Evolutionary conservation across 2,888 invertebrate genomes (phyloP), one percentile per base, ranked within the genome.

Genomic region (Liodrosophila aerea): DNA sequence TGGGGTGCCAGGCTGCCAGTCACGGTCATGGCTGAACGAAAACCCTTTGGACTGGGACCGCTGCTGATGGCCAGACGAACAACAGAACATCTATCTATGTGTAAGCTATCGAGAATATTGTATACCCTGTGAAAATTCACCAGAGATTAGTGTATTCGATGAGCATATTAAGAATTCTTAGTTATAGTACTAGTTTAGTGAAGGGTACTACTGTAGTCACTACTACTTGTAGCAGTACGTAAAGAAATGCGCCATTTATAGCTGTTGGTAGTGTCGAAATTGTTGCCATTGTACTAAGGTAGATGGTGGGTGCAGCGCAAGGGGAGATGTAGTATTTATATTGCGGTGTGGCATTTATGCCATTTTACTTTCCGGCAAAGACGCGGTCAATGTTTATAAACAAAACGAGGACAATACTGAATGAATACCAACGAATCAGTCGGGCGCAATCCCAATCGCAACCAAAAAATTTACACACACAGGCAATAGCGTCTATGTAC

Each of bases 121-220:
- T n/a, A n/a, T n/a, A n/a, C n/a, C n/a, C n/a, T n/a, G n/a, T n/a
- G n/a, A n/a, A n/a, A n/a, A n/a, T 11, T n/a, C 11, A 45, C 40
- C 52, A 40, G 46, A 29, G 45, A 41, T 40, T 37, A 61, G 76
- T 81, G 76, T 84, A 73, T 84, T 84, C 80, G 76, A 76, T 47
- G 76, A 49, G 40, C 44, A 46, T n/a, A n/a, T n/a, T n/a, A n/a
- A n/a, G n/a, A n/a, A n/a, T n/a, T n/a, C n/a, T n/a, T n/a, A n/a
- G n/a, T n/a, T n/a, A n/a, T n/a, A n/a, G n/a, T n/a, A n/a, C n/a
- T n/a, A n/a, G n/a, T n/a, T n/a, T n/a, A n/a, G n/a, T n/a, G n/a
- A n/a, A n/a, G n/a, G n/a, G n/a, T n/a, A n/a, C n/a, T n/a, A n/a
- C n/a, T n/a, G n/a, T n/a, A n/a, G n/a, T n/a, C n/a, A n/a, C n/a